Evolutionary conservation across 1,140 invertebrate genomes (phyloP).

Genomic region (Laodelphax striatellus): DNA sequence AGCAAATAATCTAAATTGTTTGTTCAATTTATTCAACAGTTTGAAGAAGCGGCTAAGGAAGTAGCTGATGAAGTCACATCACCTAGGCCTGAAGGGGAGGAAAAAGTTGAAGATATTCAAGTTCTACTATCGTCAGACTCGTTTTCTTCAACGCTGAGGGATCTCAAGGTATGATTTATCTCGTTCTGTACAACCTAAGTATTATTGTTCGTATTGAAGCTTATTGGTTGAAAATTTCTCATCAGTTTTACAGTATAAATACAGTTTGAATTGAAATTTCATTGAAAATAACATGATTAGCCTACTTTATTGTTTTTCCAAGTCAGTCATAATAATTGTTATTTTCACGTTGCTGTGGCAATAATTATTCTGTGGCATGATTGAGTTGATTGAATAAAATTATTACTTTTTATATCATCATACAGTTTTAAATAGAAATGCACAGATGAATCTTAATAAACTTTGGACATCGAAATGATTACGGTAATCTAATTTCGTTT

Average conservation of each 20-base stretch:
- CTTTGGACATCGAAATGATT: no score
- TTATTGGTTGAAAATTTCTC: not conserved
- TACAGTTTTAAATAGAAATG: no score
- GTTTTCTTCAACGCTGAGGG: conserved; percentile 66
- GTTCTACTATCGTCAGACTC: conserved; percentile 79
- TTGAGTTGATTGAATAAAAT: no score
- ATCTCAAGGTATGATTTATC: conserved; percentile 60
- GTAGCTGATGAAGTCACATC: conserved; percentile 94
- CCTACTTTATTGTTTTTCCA: no score
- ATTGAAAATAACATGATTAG: no score
- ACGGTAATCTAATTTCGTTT: conserved; percentile 29
- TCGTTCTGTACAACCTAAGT: not conserved
- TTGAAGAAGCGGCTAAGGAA: conserved; percentile 96
- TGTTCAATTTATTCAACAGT: conserved; percentile 31
- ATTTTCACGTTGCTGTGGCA: no score
- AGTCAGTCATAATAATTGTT: no score
- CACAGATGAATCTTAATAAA: no score
- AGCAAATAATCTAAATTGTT: no score
- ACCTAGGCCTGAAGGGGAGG: conserved; percentile 79
- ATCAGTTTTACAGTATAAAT: no score
- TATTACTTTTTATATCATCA: no score
- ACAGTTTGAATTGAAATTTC: not conserved
- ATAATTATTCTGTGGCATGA: no score
- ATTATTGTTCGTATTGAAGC: not conserved
- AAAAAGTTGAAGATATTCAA: conserved; percentile 89